Evolutionary conservation across 2,113 vertebrate genomes (phyloP), one percentile per base, ranked within the genome.

Genomic region (Paramisgurnus dabryanus): DNA sequence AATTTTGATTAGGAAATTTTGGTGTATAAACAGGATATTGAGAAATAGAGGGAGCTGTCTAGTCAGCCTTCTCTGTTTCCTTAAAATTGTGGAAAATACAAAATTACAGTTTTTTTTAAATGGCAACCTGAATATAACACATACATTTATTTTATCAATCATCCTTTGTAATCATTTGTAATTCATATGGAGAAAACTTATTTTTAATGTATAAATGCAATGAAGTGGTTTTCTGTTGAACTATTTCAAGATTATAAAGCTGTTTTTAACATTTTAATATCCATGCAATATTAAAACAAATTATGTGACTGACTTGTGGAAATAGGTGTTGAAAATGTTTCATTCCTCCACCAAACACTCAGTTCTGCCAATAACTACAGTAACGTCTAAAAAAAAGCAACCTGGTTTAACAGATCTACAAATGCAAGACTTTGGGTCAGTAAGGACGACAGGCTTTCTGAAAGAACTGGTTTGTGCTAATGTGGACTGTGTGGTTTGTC

Each of bases 391-490:
- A 79, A 49, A 40, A 39, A 47, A 82, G 67, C 27, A 47, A 76
- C 39, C 17, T 55, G 58, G 50, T 45, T 60, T 80, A 68, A 27
- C 22, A 67, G 15, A 67, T 76, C 53, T 63, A 70, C 27, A 45
- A 64, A 79, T 55, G 43, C 27, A 58, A 41, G 55, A 17, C 61
- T 58, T 7, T 65, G 67, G 76, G 73, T 82, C 82, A 86, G 27
- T n/a, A 43, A 65, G 68, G 64, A 40, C 43, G 39, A 76, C n/a
- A 4, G 49, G n/a, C 40, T 22, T 73, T 39, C 57, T 85, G 78
- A 85, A 84, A 83, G 57, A 72, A 61, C 72, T 2, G 3, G 57
- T 83, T 47, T 84, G 84, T 80, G 55, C 67, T 64, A 47, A 61
- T 65, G 17, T 63, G 34, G 12, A 71, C 64, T 10, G 15, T 80